Conservation (phyloP, 2,113 vertebrate species). For the Stercorarius parasiticus region DNA sequence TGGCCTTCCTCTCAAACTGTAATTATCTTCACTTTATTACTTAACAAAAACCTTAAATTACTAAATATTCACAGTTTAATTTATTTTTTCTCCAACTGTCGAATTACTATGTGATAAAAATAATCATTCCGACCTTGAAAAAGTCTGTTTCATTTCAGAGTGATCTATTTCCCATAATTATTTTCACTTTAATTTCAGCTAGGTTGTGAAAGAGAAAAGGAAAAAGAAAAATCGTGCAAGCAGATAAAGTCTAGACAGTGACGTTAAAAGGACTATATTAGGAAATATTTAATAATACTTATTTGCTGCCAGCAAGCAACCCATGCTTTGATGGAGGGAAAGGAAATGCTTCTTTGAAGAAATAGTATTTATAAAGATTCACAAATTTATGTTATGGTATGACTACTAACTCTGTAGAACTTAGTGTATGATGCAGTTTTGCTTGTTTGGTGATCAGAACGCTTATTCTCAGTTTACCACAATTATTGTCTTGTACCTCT, state of each 20-base stretch:
- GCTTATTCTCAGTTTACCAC: not conserved
- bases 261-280: not conserved
- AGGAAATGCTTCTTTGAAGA: not conserved
- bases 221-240: conserved; percentile 36
- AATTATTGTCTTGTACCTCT: not conserved
- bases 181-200: conserved; percentile 40
- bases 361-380: not conserved
- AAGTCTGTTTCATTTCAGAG: not conserved
- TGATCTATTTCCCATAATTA: not conserved
- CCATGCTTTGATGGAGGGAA: not conserved
- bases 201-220: conserved; percentile 1
- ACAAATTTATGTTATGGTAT: not conserved
- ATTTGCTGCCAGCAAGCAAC: not conserved
- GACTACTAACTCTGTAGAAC: not conserved
- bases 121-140: not conserved
- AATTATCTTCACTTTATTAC: not conserved
- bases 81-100: not conserved
- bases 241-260: conserved; percentile 44
- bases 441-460: not conserved
- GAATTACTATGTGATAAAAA: not conserved
- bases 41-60: not conserved
- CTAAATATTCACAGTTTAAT: not conserved
- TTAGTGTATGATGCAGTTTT: not conserved
- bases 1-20: not conserved
- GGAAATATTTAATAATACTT: conserved; percentile 38